phyloP scores from a whole-genome alignment of 2,113 vertebrate genomes.

The Marcusenius ussheri region DNA sequence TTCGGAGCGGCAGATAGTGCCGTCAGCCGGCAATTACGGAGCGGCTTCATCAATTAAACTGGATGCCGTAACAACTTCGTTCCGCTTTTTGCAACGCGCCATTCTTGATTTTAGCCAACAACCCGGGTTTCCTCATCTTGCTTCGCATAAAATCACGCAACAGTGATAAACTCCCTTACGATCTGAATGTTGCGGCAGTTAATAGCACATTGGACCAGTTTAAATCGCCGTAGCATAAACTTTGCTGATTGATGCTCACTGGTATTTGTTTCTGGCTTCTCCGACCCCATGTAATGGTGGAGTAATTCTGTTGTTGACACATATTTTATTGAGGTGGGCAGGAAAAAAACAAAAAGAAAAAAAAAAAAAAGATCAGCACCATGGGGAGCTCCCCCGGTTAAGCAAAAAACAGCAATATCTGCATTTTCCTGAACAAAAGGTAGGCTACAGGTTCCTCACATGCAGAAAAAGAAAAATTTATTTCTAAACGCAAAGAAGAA shows the following conservation, averaged over 20 bases:
- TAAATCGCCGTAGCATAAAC: background rate
- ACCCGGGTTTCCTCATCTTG: background rate
- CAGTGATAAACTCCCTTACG: background rate
- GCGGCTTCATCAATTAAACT: conserved; percentile 1
- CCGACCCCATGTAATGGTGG: background rate
- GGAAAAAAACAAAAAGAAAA: conserved; percentile 28
- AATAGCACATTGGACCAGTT: background rate
- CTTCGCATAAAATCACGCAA: background rate
- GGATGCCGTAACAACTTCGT: background rate
- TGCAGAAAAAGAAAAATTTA: background rate
- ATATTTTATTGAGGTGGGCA: conserved; percentile 32
- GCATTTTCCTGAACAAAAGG: background rate
- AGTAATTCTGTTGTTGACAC: conserved; percentile 38
- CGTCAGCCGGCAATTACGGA: conserved; percentile 22
- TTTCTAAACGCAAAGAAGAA: no score
- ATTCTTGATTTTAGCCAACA: background rate
- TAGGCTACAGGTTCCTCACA: background rate
- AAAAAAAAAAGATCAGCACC: conserved; percentile 29
- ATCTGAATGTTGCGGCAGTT: background rate
- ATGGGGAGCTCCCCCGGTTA: conserved; percentile 27
- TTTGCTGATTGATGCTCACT: background rate
- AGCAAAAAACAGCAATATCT: conserved; percentile 28
- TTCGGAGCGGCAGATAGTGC: background rate
- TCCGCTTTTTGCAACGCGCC: background rate
- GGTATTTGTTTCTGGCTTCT: background rate